phyloP scores from a whole-genome alignment of 2,797 vertebrate species.

The Eupleurogrammus muticus region DNA sequence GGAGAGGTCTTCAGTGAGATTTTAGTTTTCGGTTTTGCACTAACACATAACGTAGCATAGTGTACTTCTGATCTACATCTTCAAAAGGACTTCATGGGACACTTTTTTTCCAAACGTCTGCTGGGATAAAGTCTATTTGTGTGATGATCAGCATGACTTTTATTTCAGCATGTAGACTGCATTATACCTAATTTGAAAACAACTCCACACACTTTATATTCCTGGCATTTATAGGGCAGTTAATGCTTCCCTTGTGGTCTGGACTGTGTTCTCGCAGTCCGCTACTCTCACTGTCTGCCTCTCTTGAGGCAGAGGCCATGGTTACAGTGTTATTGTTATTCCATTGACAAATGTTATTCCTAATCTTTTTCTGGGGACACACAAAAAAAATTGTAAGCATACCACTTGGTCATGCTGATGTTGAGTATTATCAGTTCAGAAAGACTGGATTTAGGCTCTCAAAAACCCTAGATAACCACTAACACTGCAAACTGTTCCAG shows the following conservation, averaged over 20 bases:
- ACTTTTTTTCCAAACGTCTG: constrained; percentile 19
- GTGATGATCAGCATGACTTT: background rate
- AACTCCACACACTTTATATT: constrained; percentile 41
- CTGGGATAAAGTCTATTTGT: constrained; percentile 6
- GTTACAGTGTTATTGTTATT: constrained; percentile 76
- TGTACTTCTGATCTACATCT: background rate
- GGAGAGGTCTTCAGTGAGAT: constrained; percentile 17
- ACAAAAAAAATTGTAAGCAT: constrained; percentile 28
- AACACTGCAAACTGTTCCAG: constrained; percentile 1
- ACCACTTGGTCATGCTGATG: constrained; percentile 20
- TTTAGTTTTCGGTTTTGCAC: background rate
- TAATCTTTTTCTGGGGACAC: constrained; percentile 53
- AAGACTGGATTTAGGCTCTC: constrained; percentile 21
- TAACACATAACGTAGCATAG: background rate
- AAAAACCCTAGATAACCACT: constrained; percentile 13
- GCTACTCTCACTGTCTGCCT: constrained; percentile 53
- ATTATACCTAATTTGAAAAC: constrained; percentile 26
- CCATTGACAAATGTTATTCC: constrained; percentile 67
- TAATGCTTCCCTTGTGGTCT: constrained; percentile 72
- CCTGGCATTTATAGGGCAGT: constrained; percentile 58
- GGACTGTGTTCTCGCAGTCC: constrained; percentile 66
- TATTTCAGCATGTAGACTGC: background rate
- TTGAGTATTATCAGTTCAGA: constrained; percentile 26
- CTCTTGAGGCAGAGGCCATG: constrained; percentile 56
- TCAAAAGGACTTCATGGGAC: background rate